Conservation (phyloP, 2,113 vertebrate species). For the Hylia prasina region DNA sequence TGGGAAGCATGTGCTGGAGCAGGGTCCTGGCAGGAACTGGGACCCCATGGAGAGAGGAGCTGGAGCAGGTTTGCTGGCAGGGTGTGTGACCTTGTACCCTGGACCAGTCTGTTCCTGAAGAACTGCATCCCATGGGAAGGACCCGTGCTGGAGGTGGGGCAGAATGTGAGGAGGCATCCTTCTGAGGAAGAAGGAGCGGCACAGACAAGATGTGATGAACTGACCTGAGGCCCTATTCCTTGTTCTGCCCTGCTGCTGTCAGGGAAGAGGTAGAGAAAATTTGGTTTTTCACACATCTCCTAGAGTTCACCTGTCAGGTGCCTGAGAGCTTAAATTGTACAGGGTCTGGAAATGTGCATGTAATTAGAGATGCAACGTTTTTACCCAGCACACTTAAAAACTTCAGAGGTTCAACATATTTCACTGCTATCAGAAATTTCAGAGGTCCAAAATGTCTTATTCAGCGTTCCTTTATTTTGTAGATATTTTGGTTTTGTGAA, state of each 20-base stretch:
- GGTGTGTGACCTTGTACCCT: accelerated
- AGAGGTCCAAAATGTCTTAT: not conserved
- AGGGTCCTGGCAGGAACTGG: not conserved
- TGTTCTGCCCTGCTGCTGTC: accelerated
- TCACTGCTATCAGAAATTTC: not conserved
- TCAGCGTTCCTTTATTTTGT: not conserved
- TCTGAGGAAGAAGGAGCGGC: not conserved
- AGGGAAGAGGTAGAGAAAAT: not conserved
- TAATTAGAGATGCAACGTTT: not conserved
- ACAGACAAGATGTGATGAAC: not conserved
- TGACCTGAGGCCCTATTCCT: too few relatives aligned
- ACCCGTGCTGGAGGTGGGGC: not conserved
- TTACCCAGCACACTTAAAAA: not conserved
- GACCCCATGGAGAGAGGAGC: not conserved
- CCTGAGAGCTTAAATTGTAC: not conserved
- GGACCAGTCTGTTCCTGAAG: not conserved
- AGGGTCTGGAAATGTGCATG: not conserved
- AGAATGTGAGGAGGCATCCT: not conserved
- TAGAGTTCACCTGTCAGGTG: not conserved
- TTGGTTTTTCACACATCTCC: not conserved
- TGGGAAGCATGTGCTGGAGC: not conserved
- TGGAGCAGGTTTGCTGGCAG: not conserved
- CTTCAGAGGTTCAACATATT: not conserved
- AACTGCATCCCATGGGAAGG: not conserved
- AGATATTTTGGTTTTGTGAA: not conserved